A percentile compares a stretch with the other conserved stretches of the same genome.
Evolutionary conservation across 2,797 vertebrate species (phyloP).

Genomic region (Acanthis flammea): DNA sequence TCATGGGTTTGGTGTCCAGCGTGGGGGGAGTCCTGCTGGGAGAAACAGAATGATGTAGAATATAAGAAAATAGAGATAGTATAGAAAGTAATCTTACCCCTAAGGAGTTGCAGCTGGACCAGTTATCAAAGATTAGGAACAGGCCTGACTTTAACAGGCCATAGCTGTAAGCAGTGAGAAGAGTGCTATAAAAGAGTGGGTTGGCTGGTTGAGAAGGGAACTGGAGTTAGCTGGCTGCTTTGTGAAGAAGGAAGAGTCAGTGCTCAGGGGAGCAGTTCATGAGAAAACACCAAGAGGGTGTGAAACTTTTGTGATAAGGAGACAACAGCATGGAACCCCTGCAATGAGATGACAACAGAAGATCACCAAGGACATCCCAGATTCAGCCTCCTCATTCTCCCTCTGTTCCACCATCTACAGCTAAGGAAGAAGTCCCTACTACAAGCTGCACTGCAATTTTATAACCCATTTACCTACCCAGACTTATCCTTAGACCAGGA

Average conservation of each 20-base stretch:
- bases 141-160: neutral
- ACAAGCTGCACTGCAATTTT: neutral
- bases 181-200: neutral
- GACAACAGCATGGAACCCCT: neutral
- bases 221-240: neutral
- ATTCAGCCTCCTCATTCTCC: neutral
- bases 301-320: neutral
- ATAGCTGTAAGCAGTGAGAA: neutral
- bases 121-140: neutral
- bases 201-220: neutral
- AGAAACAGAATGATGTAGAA: neutral
- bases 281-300: neutral
- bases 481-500: neutral
- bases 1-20: fast-evolving
- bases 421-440: neutral
- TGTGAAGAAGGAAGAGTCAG: neutral
- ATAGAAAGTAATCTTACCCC: too few species aligned
- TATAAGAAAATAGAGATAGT: neutral
- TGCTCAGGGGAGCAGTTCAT: neutral
- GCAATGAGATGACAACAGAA: too few species aligned
- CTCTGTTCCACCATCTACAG: neutral
- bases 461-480: neutral
- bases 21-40: neutral
- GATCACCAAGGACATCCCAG: neutral
- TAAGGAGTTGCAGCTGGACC: too few species aligned